Evolutionary conservation across 2,888 invertebrate genomes (phyloP).

Genomic region (Ptychoptera contaminata): DNA sequence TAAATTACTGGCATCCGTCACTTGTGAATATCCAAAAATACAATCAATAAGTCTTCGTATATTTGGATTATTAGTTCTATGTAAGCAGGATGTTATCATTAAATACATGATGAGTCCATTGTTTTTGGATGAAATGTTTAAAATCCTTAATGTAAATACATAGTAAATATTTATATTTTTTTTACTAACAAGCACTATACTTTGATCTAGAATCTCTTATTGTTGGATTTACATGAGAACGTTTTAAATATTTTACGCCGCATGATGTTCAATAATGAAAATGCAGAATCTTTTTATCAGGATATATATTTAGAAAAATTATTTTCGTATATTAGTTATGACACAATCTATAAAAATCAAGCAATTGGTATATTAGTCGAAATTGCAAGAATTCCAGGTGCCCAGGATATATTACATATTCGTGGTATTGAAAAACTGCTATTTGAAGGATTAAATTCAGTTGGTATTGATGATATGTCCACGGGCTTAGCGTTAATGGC

Average conservation of each 20-base stretch:
- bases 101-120: background rate
- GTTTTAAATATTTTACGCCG: conserved; percentile 2
- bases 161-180: too few species aligned
- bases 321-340: background rate
- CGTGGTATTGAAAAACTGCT: background rate
- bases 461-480: background rate
- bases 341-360: background rate
- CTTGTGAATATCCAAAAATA: conserved; percentile 1
- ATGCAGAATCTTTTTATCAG: conserved; percentile 3
- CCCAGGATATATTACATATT: background rate
- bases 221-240: background rate
- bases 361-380: conserved; percentile 1
- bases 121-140: conserved; percentile 9
- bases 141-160: conserved; percentile 5
- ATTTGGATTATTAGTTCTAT: background rate
- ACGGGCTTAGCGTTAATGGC: background rate
- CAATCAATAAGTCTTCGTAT: background rate
- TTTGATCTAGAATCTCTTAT: background rate
- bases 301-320: conserved; percentile 4
- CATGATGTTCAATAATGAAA: conserved; percentile 3
- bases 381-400: background rate
- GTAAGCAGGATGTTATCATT: background rate
- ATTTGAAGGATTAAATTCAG: background rate
- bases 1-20: conserved; percentile 1
- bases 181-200: too few species aligned